Percentiles rank a stretch among this genome's conserved stretches.
phyloP scores from a whole-genome alignment of 1,140 invertebrate species.

The Chrysomallon squamiferum region DNA sequence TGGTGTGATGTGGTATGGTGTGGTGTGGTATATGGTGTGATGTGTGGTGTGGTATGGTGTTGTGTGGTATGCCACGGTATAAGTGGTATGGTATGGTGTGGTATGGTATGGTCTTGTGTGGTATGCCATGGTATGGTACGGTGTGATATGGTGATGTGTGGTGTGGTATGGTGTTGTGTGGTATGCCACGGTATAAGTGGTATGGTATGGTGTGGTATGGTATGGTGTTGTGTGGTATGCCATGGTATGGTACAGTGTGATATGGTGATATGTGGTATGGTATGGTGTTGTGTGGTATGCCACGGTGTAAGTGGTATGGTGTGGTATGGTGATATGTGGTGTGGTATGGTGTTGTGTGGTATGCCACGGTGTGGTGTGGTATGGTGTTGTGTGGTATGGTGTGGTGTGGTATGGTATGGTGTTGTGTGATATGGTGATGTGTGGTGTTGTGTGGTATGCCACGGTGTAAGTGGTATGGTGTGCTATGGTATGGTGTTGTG shows the following conservation, averaged over 20 bases:
- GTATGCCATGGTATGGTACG: no score
- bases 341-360: slow-evolving; percentile 10
- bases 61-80: no score
- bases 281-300: slow-evolving; percentile 33
- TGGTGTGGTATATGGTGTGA: slow-evolving; percentile 26
- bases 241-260: slow-evolving; percentile 30
- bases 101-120: no score
- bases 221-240: slow-evolving; percentile 28
- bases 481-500: no score
- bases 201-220: slow-evolving; percentile 22
- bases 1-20: slow-evolving; percentile 24
- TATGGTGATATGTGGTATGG: slow-evolving; percentile 28
- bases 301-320: slow-evolving; percentile 28
- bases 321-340: slow-evolving; percentile 16
- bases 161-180: no score
- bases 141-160: slow-evolving; percentile 33
- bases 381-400: slow-evolving; percentile 22
- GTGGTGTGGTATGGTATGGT: no score
- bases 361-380: slow-evolving; percentile 35
- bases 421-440: no score
- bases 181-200: not conserved
- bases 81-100: no score
- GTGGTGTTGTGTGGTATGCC: no score
- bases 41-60: slow-evolving; percentile 6
- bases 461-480: no score